These are phyloP conservation scores for Luperina nickerlii DNA, from an alignment of 2,888 invertebrate species.

Conservation along the genomic window DNA sequence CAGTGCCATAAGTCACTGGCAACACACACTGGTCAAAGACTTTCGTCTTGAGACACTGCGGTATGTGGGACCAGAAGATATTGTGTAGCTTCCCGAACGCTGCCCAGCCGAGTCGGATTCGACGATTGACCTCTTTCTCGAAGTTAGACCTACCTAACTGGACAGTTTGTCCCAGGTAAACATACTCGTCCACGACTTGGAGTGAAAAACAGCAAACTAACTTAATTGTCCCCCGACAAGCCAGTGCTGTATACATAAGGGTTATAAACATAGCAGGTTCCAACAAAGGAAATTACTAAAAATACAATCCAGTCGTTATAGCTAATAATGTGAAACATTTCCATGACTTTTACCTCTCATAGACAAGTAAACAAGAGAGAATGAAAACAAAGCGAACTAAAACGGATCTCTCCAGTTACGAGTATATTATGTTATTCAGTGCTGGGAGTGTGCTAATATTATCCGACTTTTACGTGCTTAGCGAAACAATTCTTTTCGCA, in stretches of 20 bases:
- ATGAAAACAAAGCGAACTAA: slow-evolving; percentile 50
- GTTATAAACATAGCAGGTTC: neutral
- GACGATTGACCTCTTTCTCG: too few relatives aligned
- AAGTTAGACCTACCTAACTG: too few relatives aligned
- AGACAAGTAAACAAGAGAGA: slow-evolving; percentile 49
- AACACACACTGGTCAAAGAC: too few relatives aligned
- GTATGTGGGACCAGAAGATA: too few relatives aligned
- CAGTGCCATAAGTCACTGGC: too few relatives aligned
- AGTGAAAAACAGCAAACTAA: slow-evolving; percentile 9
- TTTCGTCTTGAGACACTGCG: too few relatives aligned
- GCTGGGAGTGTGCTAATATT: slow-evolving; percentile 35
- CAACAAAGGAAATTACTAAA: slow-evolving; percentile 33
- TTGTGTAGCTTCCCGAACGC: too few relatives aligned
- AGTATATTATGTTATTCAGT: slow-evolving; percentile 45
- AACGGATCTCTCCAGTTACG: slow-evolving; percentile 33
- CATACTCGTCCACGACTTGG: too few relatives aligned
- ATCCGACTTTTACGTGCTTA: slow-evolving; percentile 25
- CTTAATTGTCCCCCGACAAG: neutral
- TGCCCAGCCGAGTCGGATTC: too few relatives aligned
- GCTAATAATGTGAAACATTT: slow-evolving; percentile 50
- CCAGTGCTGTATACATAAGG: neutral
- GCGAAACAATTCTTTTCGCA: slow-evolving; percentile 33
- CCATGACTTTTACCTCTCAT: slow-evolving; percentile 46
- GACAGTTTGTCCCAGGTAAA: too few relatives aligned
- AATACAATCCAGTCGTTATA: slow-evolving; percentile 38